Percentiles rank a stretch among this genome's conserved stretches.
phyloP scores from a whole-genome alignment of 2,888 invertebrate species.

The Laothoe populi region DNA sequence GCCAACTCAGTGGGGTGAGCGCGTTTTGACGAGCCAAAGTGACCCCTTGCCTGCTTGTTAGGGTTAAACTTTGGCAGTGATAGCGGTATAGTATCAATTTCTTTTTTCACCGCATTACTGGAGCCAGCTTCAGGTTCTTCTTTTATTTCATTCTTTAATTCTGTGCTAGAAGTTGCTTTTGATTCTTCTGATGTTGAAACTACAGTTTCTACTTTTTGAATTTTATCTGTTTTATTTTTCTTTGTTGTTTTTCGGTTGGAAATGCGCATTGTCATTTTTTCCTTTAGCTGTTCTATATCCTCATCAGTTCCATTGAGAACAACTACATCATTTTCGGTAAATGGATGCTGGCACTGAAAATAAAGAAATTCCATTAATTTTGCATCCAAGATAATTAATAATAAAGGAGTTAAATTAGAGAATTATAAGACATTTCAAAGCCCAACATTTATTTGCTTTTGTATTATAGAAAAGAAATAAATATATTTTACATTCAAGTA shows the following conservation, averaged over 20 bases:
- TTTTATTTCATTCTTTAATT: conserved; percentile 59
- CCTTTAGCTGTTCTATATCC: conserved; percentile 87
- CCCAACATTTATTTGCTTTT: no score
- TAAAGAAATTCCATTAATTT: conserved; percentile 30
- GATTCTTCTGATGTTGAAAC: conserved; percentile 46
- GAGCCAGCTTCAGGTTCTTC: conserved; percentile 65
- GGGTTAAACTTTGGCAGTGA: conserved; percentile 76
- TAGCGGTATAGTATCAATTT: conserved; percentile 75
- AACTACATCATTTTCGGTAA: conserved; percentile 91
- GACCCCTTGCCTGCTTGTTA: conserved; percentile 70
- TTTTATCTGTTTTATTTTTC: conserved; percentile 74
- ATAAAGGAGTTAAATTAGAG: no score
- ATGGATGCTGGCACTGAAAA: conserved; percentile 91
- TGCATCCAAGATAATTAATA: conserved; percentile 21
- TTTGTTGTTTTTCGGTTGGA: conserved; percentile 89
- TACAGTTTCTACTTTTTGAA: conserved; percentile 52
- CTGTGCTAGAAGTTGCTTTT: conserved; percentile 44
- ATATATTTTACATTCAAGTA: no score
- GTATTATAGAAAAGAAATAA: no score
- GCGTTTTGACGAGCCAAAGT: conserved; percentile 75
- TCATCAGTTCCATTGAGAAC: conserved; percentile 94
- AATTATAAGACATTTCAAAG: background rate
- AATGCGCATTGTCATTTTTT: conserved; percentile 88
- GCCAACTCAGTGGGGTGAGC: conserved; percentile 67
- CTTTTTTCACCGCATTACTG: conserved; percentile 65